phyloP scores from a whole-genome alignment of 2,797 vertebrate genomes.

The Coilia nasus region DNA sequence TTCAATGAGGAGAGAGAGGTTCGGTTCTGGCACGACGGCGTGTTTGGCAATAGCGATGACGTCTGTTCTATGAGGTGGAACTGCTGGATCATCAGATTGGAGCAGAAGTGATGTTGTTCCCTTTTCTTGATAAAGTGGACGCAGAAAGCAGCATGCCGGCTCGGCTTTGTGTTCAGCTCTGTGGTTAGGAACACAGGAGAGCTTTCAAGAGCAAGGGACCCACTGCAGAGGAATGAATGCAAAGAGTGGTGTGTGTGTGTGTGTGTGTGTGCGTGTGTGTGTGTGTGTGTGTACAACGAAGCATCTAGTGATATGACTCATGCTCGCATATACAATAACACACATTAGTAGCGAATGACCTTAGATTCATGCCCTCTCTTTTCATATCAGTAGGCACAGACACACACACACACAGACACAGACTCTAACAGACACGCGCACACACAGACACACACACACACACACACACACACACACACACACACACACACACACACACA shows the following conservation, averaged over 20 bases:
- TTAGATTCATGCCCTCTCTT: neutral
- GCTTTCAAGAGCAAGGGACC: neutral
- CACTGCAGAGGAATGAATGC: neutral
- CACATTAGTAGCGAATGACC: neutral
- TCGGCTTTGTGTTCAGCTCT: neutral
- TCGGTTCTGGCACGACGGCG: neutral
- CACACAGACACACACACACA: neutral
- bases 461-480: no score
- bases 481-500: no score
- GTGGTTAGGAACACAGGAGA: neutral
- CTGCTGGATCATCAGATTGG: neutral
- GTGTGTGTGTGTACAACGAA: neutral
- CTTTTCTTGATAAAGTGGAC: neutral
- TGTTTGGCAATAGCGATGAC: neutral
- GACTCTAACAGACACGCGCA: neutral
- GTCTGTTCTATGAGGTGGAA: neutral
- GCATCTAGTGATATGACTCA: neutral
- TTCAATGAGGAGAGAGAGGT: neutral
- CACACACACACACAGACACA: neutral
- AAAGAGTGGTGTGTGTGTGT: no score
- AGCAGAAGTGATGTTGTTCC: slow-evolving; percentile 1
- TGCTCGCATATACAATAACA: neutral
- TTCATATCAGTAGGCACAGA: neutral
- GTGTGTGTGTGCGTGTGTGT: no score
- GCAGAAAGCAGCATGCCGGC: neutral